Base-by-base conservation (phyloP, 2,113 vertebrate genomes). In the Lophotis ruficrista region DNA sequence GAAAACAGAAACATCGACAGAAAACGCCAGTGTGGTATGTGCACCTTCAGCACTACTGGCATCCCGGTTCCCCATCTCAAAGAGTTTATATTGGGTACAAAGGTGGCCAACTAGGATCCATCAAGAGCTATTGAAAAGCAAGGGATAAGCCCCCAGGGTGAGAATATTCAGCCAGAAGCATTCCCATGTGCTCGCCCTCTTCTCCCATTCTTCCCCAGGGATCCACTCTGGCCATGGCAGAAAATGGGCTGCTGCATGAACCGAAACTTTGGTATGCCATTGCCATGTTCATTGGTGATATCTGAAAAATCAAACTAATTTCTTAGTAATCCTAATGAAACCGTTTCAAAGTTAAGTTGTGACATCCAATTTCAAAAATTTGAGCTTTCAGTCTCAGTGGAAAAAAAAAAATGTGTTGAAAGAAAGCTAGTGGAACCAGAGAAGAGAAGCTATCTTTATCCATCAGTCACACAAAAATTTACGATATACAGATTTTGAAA, bases 121-220 rank as follows among this genome's bases (percentile, higher is more conserved):
- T 33, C 37, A 91, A 62, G 35, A 30, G 20, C 16, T 71, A 84
- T 0, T 45, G 18, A 38, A 53, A 68, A 38, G 23, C 43, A 51
- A 31, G 9, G 6, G 19, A 33, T 41, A 60, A 81, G 8, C 3
- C 25, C 28, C 14, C 24, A 38, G 17, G 20, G 45, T 31, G 20
- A 75, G 61, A 93, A 64, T 27, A 64, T 54, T 58, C 25, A 75
- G 11, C 23, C 70, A 61, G 68, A 90, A 87, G 24, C 22, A 76
- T 10, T 28, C 45, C 51, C 0, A 1, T 2, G 0, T 14, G 38
- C 78, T 70, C 1, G 4, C 38, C 27, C 45, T 80, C 50, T 58
- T 69, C 65, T 78, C n/a, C 23, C 1, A 0, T 65, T 65, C 83
- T 61, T 90, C 51, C 73, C 50, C 41, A 35, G 61, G 61, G 71